Evolutionary conservation across 2,797 vertebrate genomes (phyloP).

Genomic region (Anguilla megastoma): DNA sequence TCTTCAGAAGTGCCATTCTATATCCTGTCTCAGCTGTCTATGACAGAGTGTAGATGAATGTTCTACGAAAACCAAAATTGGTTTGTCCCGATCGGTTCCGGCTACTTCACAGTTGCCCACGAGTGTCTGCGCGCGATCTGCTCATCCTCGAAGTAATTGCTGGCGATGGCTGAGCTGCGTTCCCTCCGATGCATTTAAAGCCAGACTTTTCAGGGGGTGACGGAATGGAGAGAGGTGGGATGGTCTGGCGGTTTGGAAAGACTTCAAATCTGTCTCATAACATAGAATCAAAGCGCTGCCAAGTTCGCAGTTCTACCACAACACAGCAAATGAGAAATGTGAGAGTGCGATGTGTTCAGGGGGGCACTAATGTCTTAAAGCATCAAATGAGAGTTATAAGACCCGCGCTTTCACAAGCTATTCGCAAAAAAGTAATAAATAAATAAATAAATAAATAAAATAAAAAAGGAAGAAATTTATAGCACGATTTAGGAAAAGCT

Average conservation of each 20-base stretch:
- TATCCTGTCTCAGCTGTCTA: background rate
- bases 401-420: background rate
- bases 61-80: background rate
- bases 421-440: background rate
- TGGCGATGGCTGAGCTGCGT: background rate
- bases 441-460: background rate
- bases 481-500: background rate
- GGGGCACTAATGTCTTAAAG: background rate
- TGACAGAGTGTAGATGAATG: background rate
- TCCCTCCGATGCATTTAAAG: background rate
- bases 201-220: background rate
- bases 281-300: background rate
- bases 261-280: constrained; percentile 11
- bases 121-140: background rate
- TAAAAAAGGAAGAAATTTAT: background rate
- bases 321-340: background rate
- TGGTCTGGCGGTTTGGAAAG: background rate
- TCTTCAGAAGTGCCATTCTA: constrained; percentile 10
- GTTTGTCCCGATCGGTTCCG: background rate
- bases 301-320: background rate
- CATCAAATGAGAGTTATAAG: background rate
- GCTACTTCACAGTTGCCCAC: background rate
- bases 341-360: background rate
- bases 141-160: background rate
- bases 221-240: background rate